These are phyloP conservation scores for Microctonus brassicae DNA, from an alignment of 2,888 invertebrate species.

Conservation along the genomic window DNA sequence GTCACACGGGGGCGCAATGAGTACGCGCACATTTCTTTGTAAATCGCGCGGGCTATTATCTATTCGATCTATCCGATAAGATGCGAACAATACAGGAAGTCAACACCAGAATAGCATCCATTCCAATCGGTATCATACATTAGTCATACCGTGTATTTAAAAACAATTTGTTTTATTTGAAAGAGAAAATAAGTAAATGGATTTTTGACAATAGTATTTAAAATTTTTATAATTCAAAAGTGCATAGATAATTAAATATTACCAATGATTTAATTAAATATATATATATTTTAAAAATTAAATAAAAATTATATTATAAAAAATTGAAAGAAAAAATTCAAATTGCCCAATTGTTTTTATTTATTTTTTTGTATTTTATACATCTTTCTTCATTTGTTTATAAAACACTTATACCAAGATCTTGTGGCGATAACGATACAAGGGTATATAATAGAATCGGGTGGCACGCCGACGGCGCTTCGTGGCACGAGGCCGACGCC, in stretches of 20 bases:
- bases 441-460: constrained; percentile 1
- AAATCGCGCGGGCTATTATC: constrained; percentile 49
- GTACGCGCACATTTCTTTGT: constrained; percentile 53
- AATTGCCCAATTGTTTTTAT: too few relatives aligned
- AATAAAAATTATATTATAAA: too few relatives aligned
- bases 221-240: too few relatives aligned
- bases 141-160: constrained; percentile 54
- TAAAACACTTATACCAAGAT: not conserved
- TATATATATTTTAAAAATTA: too few relatives aligned
- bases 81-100: constrained; percentile 66
- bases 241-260: too few relatives aligned
- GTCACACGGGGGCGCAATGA: constrained; percentile 36
- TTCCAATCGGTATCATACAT: constrained; percentile 32
- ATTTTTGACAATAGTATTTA: too few relatives aligned
- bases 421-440: constrained; percentile 4
- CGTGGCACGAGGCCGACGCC: constrained; percentile 21
- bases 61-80: constrained; percentile 65
- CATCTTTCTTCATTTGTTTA: too few relatives aligned
- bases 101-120: constrained; percentile 36
- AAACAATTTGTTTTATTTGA: too few relatives aligned
- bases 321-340: too few relatives aligned
- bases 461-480: constrained; percentile 15
- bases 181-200: too few relatives aligned
- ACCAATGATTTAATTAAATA: too few relatives aligned
- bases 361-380: too few relatives aligned